These are phyloP conservation scores for Drosophila equinoxialis DNA, from an alignment of 1,140 invertebrate genomes.

Conservation along the genomic window DNA sequence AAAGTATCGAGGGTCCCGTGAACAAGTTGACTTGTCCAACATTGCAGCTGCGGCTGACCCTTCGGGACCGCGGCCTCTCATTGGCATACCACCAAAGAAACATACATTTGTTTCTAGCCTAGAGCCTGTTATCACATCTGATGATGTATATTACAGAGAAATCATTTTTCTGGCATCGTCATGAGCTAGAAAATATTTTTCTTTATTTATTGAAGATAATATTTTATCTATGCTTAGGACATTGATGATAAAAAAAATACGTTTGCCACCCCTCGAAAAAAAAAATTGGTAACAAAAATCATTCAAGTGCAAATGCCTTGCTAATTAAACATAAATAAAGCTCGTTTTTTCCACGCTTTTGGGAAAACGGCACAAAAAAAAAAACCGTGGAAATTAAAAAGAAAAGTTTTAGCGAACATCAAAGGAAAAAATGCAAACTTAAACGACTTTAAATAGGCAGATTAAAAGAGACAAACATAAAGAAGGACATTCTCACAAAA, in stretches of 20 bases:
- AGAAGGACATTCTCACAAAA: conserved; percentile 24
- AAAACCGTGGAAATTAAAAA: conserved; percentile 51
- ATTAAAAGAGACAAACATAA: conserved; percentile 53
- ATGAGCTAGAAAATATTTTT: neutral
- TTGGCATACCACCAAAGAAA: no score
- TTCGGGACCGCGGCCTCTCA: no score
- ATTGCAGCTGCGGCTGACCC: no score
- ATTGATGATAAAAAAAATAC: neutral
- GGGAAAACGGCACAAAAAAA: conserved; percentile 19
- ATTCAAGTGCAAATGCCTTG: conserved; percentile 38
- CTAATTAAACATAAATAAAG: conserved; percentile 73
- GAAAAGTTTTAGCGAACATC: conserved; percentile 66
- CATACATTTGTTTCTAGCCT: no score
- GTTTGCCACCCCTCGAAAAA: neutral
- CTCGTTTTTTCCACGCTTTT: conserved; percentile 39
- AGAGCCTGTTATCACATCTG: no score
- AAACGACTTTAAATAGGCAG: conserved; percentile 69
- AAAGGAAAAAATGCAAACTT: conserved; percentile 63
- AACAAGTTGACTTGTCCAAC: no score
- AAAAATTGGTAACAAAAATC: conserved; percentile 14
- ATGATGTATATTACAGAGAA: neutral
- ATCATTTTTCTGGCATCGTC: neutral
- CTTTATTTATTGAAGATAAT: no score
- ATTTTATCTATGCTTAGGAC: neutral
- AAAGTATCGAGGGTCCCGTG: no score